phyloP scores from a whole-genome alignment of 2,888 invertebrate species.

The Oscheius sp. region DNA sequence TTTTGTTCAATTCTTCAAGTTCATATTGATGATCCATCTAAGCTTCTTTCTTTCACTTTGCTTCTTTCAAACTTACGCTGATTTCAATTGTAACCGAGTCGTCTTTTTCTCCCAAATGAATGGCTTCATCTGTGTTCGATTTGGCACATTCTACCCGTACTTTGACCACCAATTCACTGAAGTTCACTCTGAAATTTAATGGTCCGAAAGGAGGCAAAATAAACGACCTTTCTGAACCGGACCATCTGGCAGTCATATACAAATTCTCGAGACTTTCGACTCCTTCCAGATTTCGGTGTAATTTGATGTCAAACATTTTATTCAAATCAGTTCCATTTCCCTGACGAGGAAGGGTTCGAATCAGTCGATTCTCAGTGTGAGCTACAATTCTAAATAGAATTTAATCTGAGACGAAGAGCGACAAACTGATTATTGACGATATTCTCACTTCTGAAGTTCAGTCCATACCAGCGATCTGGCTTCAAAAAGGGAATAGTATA shows the following conservation, averaged over 20 bases:
- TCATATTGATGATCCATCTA: constrained; percentile 67
- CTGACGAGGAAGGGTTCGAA: constrained; percentile 35
- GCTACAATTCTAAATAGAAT: constrained; percentile 6
- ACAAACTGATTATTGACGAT: constrained; percentile 31
- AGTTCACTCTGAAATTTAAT: constrained; percentile 14
- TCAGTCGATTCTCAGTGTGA: constrained; percentile 43
- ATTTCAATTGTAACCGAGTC: constrained; percentile 54
- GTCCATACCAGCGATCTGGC: constrained; percentile 65
- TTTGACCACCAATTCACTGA: constrained; percentile 36
- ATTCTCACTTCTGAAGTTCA: constrained; percentile 52
- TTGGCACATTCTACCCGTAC: constrained; percentile 46
- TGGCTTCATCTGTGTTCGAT: constrained; percentile 47
- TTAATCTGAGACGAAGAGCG: neutral
- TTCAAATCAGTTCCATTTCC: constrained; percentile 18
- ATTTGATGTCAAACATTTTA: constrained; percentile 8
- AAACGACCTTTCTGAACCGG: constrained; percentile 27
- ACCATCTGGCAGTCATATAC: constrained; percentile 49
- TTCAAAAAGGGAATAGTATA: constrained; percentile 68
- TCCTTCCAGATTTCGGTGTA: constrained; percentile 35
- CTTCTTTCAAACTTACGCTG: constrained; percentile 39
- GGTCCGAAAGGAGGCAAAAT: neutral
- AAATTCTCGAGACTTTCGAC: constrained; percentile 46
- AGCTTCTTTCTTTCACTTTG: constrained; percentile 9
- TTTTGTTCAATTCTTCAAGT: constrained; percentile 54
- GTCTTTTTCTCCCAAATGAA: constrained; percentile 40